Evolutionary conservation across 1,140 invertebrate species (phyloP), one percentile per base, ranked within the genome.

Genomic region (Brachionus sp.): DNA sequence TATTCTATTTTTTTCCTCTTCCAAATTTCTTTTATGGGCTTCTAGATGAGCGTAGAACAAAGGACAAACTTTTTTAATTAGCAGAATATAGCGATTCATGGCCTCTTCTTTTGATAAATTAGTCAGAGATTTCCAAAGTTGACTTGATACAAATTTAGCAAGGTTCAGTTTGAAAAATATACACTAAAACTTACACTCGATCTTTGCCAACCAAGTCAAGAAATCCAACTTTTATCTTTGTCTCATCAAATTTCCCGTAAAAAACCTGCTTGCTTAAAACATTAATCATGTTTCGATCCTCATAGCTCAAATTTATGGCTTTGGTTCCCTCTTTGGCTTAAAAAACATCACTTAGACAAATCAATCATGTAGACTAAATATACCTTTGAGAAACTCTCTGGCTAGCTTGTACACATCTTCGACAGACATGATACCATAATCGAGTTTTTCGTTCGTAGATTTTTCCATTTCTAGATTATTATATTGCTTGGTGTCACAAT

Each of bases 291-390:
- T 97, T 88, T 88, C 96, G 95, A 87, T 98, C 95, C 88, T 95
- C 93, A 89, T 98, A 98, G 42, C 94, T 94, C 68, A 97, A 90
- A 86, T 97, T 95, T 42, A 98, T 91, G 13, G 87, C 88, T 73
- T 95, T 95, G 89, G 96, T 98, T 9, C 96, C 95, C 90, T 95
- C 94, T 91, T 98, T 97, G 88, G 98, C 96, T 96, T 88, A n/a
- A 90, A 90, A 85, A 85, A 84, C 84, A 86, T 85, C 1, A 16
- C 6, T 6, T 29, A 29, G 3, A 68, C 57, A 44, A 50, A 25
- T 75, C 19, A 3, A 13, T 7, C 1, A 7, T 23, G 10, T 12
- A n/a, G 12, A 7, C 1, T 68, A 7, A n/a, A 0, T 10, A 16
- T 78, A 80, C 77, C 50, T 80, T 80, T 80, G 2, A 62, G 12